Evolutionary conservation across 2,888 invertebrate species (phyloP), one percentile per base, ranked within the genome.

Genomic region (Acleris emargana): DNA sequence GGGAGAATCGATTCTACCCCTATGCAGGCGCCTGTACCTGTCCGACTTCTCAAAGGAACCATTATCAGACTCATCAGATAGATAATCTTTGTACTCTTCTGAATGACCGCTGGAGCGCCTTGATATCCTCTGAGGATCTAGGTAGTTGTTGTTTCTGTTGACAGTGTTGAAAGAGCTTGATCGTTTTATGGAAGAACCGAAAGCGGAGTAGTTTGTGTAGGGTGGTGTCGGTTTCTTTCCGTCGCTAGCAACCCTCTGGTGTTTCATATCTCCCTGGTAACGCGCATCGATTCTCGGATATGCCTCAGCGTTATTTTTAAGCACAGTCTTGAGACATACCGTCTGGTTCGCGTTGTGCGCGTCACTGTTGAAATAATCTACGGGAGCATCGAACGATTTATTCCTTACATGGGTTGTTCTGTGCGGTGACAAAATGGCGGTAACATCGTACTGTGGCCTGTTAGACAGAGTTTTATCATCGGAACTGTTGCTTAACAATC

Each of bases 1-100:
- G 1, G 91, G 91, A 6, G 90, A 88, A 71, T 94, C 95, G 45
- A 95, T 94, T 93, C 84, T 95, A 74, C 73, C 96, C 89, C 88
- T 96, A 88, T 79, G 95, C 68, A 95, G 92, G n/a, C 96, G 95
- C 82, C 97, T 97, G 73, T 95, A 95, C 51, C 88, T 79, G 93
- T 94, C 78, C 67, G 85, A 84, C 67, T 89, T 88, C 28, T 87
- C 85, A 32, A 83, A 87, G 45, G 83, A 87, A 1, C 82, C 88
- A 60, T 84, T 87, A 55, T 93, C 93, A 0, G 93, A 93, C 63
- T 92, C 93, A 59, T 93, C 93, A 0, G 93, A 91, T 51, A 79
- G 61, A 67, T 83, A 82, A 58, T 82, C 78, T 67, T 86, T 87
- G 58, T 86, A 87, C 50, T 87, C 86, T 5, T 89, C 89, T 0